Percentiles rank a stretch among this genome's conserved stretches.
Evolutionary conservation across 1,140 invertebrate species (phyloP).

Genomic region (Sycobia sp.): DNA sequence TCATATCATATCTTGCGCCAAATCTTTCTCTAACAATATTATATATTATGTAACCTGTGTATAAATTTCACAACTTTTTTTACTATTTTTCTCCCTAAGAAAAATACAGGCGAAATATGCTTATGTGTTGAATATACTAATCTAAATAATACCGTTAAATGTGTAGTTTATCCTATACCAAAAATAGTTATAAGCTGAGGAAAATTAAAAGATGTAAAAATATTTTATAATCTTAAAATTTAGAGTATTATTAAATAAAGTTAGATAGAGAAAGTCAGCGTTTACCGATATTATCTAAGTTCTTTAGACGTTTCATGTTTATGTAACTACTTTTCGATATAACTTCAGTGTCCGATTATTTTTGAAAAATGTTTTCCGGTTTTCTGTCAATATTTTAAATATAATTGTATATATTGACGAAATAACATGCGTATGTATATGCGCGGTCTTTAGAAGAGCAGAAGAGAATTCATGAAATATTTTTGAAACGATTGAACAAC

Average conservation of each 20-base stretch:
- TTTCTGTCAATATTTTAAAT: slow-evolving; percentile 6
- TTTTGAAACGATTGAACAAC: slow-evolving; percentile 36
- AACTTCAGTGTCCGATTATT: slow-evolving; percentile 25
- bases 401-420: slow-evolving; percentile 23
- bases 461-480: slow-evolving; percentile 32
- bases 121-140: no score
- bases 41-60: no score
- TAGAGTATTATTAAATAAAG: slow-evolving; percentile 30
- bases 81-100: no score
- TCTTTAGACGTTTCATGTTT: slow-evolving; percentile 47
- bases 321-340: slow-evolving; percentile 46
- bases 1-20: no score
- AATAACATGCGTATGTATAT: slow-evolving; percentile 14
- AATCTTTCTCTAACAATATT: no score
- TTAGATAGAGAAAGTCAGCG: slow-evolving; percentile 38
- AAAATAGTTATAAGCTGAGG: not conserved
- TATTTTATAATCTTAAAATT: slow-evolving; percentile 42
- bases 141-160: slow-evolving; percentile 30
- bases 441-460: slow-evolving; percentile 23
- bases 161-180: slow-evolving; percentile 24
- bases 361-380: slow-evolving; percentile 22
- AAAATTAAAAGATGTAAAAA: slow-evolving; percentile 32
- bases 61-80: no score
- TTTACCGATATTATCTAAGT: slow-evolving; percentile 50
- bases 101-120: no score